phyloP scores from a whole-genome alignment of 2,888 invertebrate genomes.

The Marronus borbonicus region DNA sequence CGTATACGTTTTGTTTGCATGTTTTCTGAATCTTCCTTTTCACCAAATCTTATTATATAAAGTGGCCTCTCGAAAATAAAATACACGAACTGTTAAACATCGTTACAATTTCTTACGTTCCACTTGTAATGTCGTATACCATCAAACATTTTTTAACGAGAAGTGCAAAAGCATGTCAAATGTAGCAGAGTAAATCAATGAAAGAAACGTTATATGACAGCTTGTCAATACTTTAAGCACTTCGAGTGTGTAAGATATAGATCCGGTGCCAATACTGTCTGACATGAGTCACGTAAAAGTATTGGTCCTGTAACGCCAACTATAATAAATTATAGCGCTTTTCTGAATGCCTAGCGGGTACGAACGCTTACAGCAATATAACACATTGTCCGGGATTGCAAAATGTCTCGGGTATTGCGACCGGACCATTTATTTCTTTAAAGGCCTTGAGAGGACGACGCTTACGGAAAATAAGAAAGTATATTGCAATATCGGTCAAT shows the following conservation, averaged over 20 bases:
- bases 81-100: no score
- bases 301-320: slow-evolving; percentile 10
- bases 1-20: no score
- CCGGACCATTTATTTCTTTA: not conserved
- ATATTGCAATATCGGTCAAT: slow-evolving; percentile 29
- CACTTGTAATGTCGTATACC: slow-evolving; percentile 9
- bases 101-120: not conserved
- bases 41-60: no score
- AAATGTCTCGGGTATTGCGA: slow-evolving; percentile 19
- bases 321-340: slow-evolving; percentile 31
- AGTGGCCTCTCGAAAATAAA: no score
- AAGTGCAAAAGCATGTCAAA: slow-evolving; percentile 43
- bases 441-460: slow-evolving; percentile 21
- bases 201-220: slow-evolving; percentile 40
- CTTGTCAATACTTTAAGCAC: slow-evolving; percentile 29
- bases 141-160: not conserved
- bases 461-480: slow-evolving; percentile 38
- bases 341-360: slow-evolving; percentile 11
- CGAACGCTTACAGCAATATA: not conserved
- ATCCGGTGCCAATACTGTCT: slow-evolving; percentile 12
- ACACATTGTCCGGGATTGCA: slow-evolving; percentile 25
- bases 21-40: no score
- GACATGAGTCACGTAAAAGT: slow-evolving; percentile 25
- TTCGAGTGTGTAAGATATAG: slow-evolving; percentile 25
- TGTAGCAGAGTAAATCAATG: slow-evolving; percentile 30